phyloP scores from a whole-genome alignment of 2,888 invertebrate species.

The Cosmia pyralina region DNA sequence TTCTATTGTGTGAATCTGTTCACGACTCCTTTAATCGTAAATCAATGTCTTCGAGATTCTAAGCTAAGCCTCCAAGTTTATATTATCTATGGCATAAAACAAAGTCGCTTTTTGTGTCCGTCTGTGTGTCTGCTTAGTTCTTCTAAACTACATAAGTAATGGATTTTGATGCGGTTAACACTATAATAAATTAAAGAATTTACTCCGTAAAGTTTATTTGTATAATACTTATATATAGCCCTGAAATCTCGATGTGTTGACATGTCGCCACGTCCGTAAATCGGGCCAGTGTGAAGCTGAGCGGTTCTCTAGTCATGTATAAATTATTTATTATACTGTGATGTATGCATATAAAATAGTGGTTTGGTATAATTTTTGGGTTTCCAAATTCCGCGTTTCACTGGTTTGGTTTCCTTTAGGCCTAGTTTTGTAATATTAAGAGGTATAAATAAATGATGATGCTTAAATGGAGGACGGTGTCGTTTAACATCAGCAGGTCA shows the following conservation, averaged over 20 bases:
- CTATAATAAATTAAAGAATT: no score
- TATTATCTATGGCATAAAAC: not conserved
- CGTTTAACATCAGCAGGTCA: not conserved
- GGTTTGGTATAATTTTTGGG: constrained; percentile 28
- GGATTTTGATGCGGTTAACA: not conserved
- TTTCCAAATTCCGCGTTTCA: constrained; percentile 56
- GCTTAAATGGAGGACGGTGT: not conserved
- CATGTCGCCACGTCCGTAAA: not conserved
- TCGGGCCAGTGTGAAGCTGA: not conserved
- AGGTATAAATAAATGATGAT: constrained; percentile 8
- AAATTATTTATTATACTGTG: constrained; percentile 36
- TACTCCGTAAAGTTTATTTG: not conserved
- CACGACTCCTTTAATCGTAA: constrained; percentile 68
- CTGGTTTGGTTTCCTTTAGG: constrained; percentile 37
- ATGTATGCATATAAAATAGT: constrained; percentile 46
- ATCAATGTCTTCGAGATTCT: constrained; percentile 54
- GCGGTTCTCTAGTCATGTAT: not conserved
- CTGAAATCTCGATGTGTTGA: no score
- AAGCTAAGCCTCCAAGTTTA: constrained; percentile 1
- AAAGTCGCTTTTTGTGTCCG: not conserved
- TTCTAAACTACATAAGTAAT: not conserved
- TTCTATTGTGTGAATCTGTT: constrained; percentile 73
- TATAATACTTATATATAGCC: not conserved
- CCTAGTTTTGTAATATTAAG: constrained; percentile 17
- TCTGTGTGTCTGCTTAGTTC: not conserved